A percentile compares a stretch with the other conserved stretches of the same genome.
phyloP scores from a whole-genome alignment of 2,888 invertebrate genomes.

The Troides helena region DNA sequence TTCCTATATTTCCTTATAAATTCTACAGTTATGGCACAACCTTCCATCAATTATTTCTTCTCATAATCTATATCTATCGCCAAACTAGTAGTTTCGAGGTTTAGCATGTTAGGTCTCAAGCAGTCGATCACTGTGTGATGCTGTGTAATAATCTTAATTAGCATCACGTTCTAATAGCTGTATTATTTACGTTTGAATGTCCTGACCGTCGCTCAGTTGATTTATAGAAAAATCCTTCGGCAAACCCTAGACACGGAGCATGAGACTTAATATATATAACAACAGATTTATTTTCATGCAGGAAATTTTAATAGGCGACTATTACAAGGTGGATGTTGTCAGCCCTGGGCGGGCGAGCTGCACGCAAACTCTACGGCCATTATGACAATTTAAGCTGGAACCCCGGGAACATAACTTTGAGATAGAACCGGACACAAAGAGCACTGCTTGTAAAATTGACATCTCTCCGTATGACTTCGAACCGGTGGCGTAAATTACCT shows the following conservation, averaged over 20 bases:
- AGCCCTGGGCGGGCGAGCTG: conserved; percentile 31
- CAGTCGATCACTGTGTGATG: too few relatives aligned
- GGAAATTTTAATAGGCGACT: background rate
- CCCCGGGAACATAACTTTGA: conserved; percentile 29
- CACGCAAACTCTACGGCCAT: conserved; percentile 37
- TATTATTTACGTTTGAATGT: too few relatives aligned
- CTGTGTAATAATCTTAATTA: too few relatives aligned
- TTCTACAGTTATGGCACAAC: too few relatives aligned
- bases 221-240: background rate
- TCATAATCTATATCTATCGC: too few relatives aligned
- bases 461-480: conserved; percentile 3
- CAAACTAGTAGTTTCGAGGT: too few relatives aligned
- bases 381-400: conserved; percentile 38
- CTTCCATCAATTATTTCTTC: too few relatives aligned
- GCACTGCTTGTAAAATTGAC: conserved; percentile 10
- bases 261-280: background rate
- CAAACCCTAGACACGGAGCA: background rate
- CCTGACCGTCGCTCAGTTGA: too few relatives aligned
- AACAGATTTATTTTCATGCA: background rate
- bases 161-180: too few relatives aligned
- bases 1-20: too few relatives aligned
- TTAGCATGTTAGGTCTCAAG: too few relatives aligned
- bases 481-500: background rate
- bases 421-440: conserved; percentile 19
- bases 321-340: background rate